phyloP scores from a whole-genome alignment of 2,888 invertebrate genomes.

The Polymixis flavicincta region DNA sequence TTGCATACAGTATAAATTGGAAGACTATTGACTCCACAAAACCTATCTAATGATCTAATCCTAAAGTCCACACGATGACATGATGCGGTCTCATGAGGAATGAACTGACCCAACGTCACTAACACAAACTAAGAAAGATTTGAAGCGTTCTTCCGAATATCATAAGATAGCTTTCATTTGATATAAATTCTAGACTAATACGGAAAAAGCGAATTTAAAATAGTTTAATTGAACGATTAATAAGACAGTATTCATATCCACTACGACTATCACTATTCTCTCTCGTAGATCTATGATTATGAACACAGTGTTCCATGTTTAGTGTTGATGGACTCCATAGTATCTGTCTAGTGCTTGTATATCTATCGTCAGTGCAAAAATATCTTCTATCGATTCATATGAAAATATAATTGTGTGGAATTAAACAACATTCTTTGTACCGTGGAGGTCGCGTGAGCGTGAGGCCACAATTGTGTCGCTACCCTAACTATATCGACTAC shows the following conservation, averaged over 20 bases:
- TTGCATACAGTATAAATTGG: conserved; percentile 35
- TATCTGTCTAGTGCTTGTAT: conserved; percentile 76
- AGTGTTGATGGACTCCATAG: conserved; percentile 45
- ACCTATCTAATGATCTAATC: conserved; percentile 22
- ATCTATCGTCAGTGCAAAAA: conserved; percentile 87
- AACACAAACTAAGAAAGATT: conserved; percentile 8
- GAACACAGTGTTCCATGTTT: conserved; percentile 55
- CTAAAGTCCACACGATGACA: conserved; percentile 15
- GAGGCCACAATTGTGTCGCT: conserved; percentile 75
- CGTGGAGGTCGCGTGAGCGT: conserved; percentile 74
- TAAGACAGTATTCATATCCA: conserved; percentile 25
- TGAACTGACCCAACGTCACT: conserved; percentile 9
- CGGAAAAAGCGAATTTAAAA: conserved; percentile 49
- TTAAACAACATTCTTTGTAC: conserved; percentile 84
- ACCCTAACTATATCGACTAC: conserved; percentile 53
- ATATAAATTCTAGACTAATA: conserved; percentile 39
- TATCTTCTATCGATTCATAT: conserved; percentile 80
- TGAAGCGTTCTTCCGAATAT: conserved; percentile 18
- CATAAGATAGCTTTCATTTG: conserved; percentile 21
- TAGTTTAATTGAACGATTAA: conserved; percentile 42
- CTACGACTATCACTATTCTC: conserved; percentile 12
- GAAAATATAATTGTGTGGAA: conserved; percentile 86
- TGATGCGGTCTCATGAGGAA: background rate
- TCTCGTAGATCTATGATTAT: conserved; percentile 41
- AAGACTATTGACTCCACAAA: conserved; percentile 41